Percentiles rank a stretch among this genome's conserved stretches.
phyloP scores from a whole-genome alignment of 2,888 invertebrate genomes.

The Diogma glabrata region DNA sequence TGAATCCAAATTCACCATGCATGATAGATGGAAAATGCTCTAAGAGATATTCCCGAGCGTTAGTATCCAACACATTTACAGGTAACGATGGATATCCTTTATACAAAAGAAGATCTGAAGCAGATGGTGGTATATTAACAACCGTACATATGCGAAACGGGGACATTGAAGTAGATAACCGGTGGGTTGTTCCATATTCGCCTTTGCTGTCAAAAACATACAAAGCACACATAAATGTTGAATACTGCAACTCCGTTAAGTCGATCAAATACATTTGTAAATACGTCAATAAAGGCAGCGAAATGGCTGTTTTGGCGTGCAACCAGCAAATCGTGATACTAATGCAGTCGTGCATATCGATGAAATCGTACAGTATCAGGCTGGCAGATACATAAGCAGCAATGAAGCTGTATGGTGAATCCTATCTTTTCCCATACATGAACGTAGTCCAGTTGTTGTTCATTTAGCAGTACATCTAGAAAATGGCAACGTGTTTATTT shows the following conservation, averaged over 20 bases:
- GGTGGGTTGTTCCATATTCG: not conserved
- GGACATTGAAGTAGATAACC: not conserved
- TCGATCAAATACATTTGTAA: too few relatives aligned
- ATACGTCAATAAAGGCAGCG: not conserved
- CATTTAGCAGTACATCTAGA: too few relatives aligned
- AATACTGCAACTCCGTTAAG: too few relatives aligned
- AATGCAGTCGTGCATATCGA: not conserved
- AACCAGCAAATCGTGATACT: not conserved
- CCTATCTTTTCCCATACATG: too few relatives aligned
- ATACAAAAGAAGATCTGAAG: not conserved
- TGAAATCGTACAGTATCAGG: not conserved
- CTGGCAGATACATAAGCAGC: not conserved
- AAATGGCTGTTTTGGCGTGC: not conserved
- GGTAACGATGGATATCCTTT: not conserved
- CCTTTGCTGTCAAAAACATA: too few relatives aligned
- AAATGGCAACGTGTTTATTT: too few relatives aligned
- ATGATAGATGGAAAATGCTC: not conserved
- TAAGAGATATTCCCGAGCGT: not conserved
- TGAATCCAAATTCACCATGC: not conserved
- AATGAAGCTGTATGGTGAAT: too few relatives aligned
- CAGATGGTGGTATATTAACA: not conserved
- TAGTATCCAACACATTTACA: not conserved
- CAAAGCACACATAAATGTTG: too few relatives aligned
- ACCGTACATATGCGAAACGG: not conserved
- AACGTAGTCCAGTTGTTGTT: too few relatives aligned